These are phyloP conservation scores for Hozukius guyotensis DNA, from an alignment of 2,797 vertebrate species.

Conservation along the genomic window DNA sequence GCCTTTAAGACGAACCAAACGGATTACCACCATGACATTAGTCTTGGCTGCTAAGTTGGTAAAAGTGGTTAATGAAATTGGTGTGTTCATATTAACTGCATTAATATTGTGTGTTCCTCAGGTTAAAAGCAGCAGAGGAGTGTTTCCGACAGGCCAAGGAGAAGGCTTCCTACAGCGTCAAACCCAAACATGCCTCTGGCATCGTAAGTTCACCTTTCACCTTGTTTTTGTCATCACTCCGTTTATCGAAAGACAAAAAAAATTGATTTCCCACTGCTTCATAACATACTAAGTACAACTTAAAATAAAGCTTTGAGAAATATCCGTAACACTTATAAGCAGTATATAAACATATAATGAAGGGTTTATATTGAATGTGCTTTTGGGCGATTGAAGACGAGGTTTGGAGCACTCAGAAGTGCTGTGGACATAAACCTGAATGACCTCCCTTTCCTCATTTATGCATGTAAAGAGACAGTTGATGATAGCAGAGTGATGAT, in stretches of 20 bases:
- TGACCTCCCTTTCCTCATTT: too few species aligned
- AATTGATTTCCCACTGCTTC: not conserved
- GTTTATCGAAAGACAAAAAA: not conserved
- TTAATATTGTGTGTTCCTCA: slow-evolving; percentile 56
- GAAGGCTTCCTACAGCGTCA: slow-evolving; percentile 93
- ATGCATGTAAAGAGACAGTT: too few species aligned
- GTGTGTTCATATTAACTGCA: not conserved
- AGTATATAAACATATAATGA: not conserved
- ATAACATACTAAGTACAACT: not conserved
- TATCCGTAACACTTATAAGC: not conserved
- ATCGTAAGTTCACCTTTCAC: slow-evolving; percentile 85
- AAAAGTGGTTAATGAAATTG: not conserved
- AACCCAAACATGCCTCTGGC: slow-evolving; percentile 94
- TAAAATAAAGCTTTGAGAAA: not conserved
- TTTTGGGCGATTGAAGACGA: too few species aligned
- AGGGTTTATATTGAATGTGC: not conserved
- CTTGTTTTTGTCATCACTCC: not conserved
- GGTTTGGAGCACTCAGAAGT: too few species aligned
- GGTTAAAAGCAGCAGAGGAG: slow-evolving; percentile 94
- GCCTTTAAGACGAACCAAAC: not conserved
- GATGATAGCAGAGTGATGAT: too few species aligned
- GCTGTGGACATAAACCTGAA: too few species aligned
- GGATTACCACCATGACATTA: not conserved
- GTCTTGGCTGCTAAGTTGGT: not conserved
- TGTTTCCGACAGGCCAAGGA: slow-evolving; percentile 93